Evolutionary conservation across 2,113 vertebrate genomes (phyloP), one percentile per base, ranked within the genome.

Genomic region (Polyodon spathula): DNA sequence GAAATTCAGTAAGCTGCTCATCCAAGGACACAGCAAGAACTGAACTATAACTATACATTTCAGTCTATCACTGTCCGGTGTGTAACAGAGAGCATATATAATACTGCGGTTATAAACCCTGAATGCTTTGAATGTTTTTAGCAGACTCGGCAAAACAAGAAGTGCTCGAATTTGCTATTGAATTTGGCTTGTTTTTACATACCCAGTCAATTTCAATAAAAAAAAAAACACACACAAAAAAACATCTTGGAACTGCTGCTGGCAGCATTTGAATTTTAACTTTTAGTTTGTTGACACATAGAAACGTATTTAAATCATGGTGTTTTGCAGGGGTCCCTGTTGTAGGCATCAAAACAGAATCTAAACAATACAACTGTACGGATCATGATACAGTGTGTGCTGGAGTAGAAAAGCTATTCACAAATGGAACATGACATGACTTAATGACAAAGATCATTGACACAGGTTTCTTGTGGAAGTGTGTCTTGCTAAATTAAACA

Each of bases 31-130:
- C n/a, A n/a, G n/a, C n/a, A n/a, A n/a, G n/a, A n/a, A n/a, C n/a
- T n/a, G n/a, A n/a, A n/a, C n/a, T n/a, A n/a, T n/a, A n/a, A n/a
- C n/a, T n/a, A n/a, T n/a, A n/a, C n/a, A n/a, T n/a, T n/a, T n/a
- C n/a, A n/a, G n/a, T n/a, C n/a, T n/a, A 10, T 48, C 6, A 57
- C 9, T 58, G 53, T 64, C 64, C 59, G 40, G 56, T 56, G 43
- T 60, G 58, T 58, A 60, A 50, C 65, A 73, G 68, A 61, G 64
- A 65, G 60, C 60, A 63, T 61, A 55, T 56, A 59, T 63, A 63
- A 61, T 68, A 57, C 63, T 65, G 68, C 65, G 58, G 46, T 9
- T 50, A 50, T 4, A 50, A 8, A 50, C 11, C 11, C 46, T 11
- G 11, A 50, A 12, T 50, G 46, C 10, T 12, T 50, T 12, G 11